Evolutionary conservation across 2,797 vertebrate species (phyloP).

Genomic region (Arnoldichthys spilopterus): DNA sequence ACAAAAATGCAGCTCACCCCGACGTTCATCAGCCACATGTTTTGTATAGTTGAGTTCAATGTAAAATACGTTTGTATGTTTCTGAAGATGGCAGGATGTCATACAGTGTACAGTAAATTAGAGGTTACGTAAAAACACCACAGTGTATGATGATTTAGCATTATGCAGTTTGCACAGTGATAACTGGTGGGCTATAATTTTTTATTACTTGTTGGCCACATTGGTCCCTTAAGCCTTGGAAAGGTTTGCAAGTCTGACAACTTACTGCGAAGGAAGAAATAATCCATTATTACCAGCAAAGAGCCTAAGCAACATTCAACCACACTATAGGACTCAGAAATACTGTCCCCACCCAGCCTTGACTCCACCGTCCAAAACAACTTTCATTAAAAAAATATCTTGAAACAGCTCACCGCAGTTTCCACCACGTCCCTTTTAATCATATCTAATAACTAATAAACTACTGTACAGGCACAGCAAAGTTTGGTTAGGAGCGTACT

Average conservation of each 20-base stretch:
- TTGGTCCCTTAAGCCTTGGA: not conserved
- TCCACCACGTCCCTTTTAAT: slow-evolving; percentile 16
- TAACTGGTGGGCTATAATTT: not conserved
- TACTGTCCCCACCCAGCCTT: not conserved
- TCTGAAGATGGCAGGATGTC: too few species aligned
- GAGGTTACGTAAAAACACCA: too few species aligned
- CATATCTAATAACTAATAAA: slow-evolving; percentile 49
- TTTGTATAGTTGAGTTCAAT: not conserved
- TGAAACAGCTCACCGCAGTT: slow-evolving; percentile 19
- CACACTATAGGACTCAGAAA: not conserved
- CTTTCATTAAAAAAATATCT: slow-evolving; percentile 6
- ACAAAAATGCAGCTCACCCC: not conserved
- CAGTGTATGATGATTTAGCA: too few species aligned
- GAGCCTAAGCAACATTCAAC: not conserved
- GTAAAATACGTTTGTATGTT: too few species aligned
- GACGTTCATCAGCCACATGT: not conserved
- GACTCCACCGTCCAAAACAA: slow-evolving; percentile 9
- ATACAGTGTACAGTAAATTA: too few species aligned
- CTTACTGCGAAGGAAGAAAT: not conserved
- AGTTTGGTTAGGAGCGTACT: slow-evolving; percentile 46
- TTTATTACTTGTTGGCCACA: not conserved
- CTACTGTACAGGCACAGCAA: slow-evolving; percentile 43
- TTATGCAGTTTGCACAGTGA: too few species aligned
- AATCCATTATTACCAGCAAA: not conserved
- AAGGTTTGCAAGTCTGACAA: not conserved